These are phyloP conservation scores for Bombus picipes DNA, from an alignment of 1,140 invertebrate genomes.

Conservation along the genomic window DNA sequence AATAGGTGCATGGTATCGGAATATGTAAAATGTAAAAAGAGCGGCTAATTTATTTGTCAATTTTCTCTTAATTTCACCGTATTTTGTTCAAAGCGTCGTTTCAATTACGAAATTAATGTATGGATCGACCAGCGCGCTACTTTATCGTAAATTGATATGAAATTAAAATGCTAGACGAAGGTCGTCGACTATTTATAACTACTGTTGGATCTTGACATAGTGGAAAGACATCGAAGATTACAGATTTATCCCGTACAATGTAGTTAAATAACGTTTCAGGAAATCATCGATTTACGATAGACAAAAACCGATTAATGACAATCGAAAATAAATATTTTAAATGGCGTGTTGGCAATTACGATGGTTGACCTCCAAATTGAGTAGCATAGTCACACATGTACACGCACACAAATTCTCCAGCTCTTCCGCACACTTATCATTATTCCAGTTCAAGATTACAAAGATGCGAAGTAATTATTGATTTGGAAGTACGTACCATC, in stretches of 20 bases:
- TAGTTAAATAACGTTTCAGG: background rate
- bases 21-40: background rate
- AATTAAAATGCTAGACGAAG: background rate
- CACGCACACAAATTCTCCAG: background rate
- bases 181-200: background rate
- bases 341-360: background rate
- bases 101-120: conserved; percentile 42
- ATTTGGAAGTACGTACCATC: conserved; percentile 48
- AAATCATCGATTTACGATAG: background rate
- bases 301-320: too few species aligned
- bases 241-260: background rate
- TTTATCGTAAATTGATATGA: background rate
- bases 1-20: too few species aligned
- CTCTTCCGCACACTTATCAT: conserved; percentile 30
- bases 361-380: conserved; percentile 47
- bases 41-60: conserved; percentile 19
- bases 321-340: background rate
- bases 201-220: too few species aligned
- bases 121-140: too few species aligned
- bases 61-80: background rate
- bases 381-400: background rate
- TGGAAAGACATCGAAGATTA: background rate
- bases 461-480: conserved; percentile 62
- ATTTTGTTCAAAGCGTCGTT: background rate
- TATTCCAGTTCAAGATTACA: conserved; percentile 57